Evolutionary conservation across 2,888 invertebrate genomes (phyloP).

Genomic region (Scotopteryx bipunctaria): DNA sequence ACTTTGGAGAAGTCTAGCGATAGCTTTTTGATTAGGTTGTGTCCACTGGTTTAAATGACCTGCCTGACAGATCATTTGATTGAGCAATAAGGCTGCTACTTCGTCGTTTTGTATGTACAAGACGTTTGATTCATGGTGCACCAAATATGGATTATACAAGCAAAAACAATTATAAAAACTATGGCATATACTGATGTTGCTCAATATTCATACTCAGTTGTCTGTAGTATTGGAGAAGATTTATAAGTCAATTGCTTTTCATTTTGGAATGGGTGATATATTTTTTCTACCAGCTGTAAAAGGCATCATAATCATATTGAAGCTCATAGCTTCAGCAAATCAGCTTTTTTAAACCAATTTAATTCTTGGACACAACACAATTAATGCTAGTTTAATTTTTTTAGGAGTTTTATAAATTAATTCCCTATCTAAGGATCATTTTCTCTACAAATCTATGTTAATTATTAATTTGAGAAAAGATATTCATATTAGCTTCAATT

Average conservation of each 20-base stretch:
- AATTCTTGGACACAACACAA: slow-evolving; percentile 17
- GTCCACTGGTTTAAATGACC: slow-evolving; percentile 31
- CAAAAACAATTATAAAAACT: no score
- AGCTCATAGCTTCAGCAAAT: no score
- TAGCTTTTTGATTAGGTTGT: slow-evolving; percentile 33
- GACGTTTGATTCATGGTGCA: no score
- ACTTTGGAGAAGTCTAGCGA: slow-evolving; percentile 89
- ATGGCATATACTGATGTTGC: not conserved
- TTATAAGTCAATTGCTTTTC: no score
- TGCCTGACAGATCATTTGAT: no score
- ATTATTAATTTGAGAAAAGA: slow-evolving; percentile 7
- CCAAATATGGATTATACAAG: no score
- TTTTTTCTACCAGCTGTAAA: no score
- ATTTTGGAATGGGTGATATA: no score
- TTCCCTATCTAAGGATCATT: slow-evolving; percentile 9
- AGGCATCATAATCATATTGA: no score
- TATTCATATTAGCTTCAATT: slow-evolving; percentile 14
- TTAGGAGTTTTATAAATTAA: slow-evolving; percentile 37
- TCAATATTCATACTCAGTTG: slow-evolving; percentile 6
- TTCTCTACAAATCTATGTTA: slow-evolving; percentile 11
- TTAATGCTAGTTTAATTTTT: slow-evolving; percentile 38
- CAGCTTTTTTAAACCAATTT: not conserved
- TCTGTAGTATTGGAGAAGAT: no score
- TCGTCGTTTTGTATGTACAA: no score
- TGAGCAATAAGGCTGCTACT: no score